Conservation (phyloP, 2,113 vertebrate genomes). For the Craseonycteris thonglongyai region DNA sequence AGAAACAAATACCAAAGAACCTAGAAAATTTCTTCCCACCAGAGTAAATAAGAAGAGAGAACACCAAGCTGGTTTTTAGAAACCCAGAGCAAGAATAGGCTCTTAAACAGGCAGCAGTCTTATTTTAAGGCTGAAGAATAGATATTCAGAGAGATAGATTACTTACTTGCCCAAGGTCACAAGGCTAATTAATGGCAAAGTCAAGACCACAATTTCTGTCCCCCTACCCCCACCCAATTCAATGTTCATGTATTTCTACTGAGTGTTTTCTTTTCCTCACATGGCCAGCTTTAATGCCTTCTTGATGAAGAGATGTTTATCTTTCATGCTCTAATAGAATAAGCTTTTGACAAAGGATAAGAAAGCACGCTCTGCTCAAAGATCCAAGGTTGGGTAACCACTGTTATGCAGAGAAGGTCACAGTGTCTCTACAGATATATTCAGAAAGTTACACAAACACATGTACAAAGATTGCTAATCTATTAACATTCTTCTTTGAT, state of each 20-base stretch:
- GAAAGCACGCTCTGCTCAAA: not conserved
- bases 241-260: not conserved
- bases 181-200: not conserved
- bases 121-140: not conserved
- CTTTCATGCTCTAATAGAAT: not conserved
- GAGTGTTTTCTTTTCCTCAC: not conserved
- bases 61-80: not conserved
- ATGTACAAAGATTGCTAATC: not conserved
- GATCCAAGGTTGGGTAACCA: slow-evolving; percentile 2
- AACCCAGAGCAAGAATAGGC: not conserved
- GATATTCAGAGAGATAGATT: not conserved
- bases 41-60: not conserved
- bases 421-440: not conserved
- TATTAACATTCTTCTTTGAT: slow-evolving; percentile 1
- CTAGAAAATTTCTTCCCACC: not conserved
- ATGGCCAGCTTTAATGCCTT: not conserved
- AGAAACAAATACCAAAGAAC: not conserved
- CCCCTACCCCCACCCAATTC: not conserved
- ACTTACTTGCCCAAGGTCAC: not conserved
- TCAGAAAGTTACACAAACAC: not conserved
- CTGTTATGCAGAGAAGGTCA: not conserved
- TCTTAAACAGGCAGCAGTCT: not conserved
- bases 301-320: slow-evolving; percentile 21
- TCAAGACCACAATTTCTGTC: not conserved
- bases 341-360: not conserved